Evolutionary conservation across 2,797 vertebrate genomes (phyloP), one percentile per base, ranked within the genome.

Genomic region (Arrhamphus sclerolepis): DNA sequence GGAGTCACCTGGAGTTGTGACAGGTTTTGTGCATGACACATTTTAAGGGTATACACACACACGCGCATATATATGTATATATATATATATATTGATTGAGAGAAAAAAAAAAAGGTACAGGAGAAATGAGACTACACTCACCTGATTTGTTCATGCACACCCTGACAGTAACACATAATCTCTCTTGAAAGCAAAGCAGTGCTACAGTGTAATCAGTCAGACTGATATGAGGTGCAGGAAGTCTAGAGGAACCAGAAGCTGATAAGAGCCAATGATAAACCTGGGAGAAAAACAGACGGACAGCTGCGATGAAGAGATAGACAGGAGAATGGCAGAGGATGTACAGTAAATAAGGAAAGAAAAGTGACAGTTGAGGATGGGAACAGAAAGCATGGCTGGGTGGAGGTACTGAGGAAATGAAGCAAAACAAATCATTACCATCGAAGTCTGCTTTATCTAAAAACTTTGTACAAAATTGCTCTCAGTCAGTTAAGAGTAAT

Each of bases 241-340:
- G 79, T 66, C 65, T 26, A 58, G 65, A 80, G 68, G 77, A 87
- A 75, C 73, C 79, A 86, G 70, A 65, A 49, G 71, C 81, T 66
- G 88, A 90, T 88, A 87, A 87, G 72, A 74, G 65, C 44, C 43
- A 75, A 75, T 70, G 83, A 88, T 82, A 87, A 84, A 86, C 62
- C 78, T 68, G 64, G 55, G 58, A 83, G 69, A 82, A 75, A 80
- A 75, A 78, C 82, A 84, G 81, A 82, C 13, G 7, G 78, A 56
- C 77, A 72, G 80, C 82, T 78, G 72, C 66, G 87, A 88, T 86
- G 78, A 62, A 75, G 79, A 78, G 82, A 89, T 87, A 87, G 70
- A 51, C 18, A 1, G 41, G 49, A 69, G 69, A 68, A 77, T 57
- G 68, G 64, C 73, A 77, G 56, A 72, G 72, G 66, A 42, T 46